Conservation (phyloP, 2,797 vertebrate genomes). For the Leucoraja ocellata region DNA sequence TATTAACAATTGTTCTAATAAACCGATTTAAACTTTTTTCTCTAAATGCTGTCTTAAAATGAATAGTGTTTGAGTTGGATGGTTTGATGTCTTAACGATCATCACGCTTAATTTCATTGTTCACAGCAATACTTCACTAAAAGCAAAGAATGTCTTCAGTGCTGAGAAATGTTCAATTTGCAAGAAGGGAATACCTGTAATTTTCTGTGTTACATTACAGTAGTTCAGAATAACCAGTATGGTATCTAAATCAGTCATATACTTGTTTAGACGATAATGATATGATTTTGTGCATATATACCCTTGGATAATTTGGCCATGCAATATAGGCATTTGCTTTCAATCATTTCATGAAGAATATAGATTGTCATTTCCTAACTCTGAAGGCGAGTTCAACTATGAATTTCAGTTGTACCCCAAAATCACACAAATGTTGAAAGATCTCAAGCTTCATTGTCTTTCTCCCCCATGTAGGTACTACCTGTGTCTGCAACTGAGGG, state of each 20-base stretch:
- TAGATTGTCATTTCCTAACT: not conserved
- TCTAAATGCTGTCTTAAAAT: not conserved
- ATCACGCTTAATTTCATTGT: not conserved
- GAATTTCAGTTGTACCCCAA: not conserved
- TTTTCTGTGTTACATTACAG: not conserved
- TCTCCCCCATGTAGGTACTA: slow-evolving; percentile 70
- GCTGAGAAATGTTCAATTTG: not conserved
- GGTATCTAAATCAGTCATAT: not conserved
- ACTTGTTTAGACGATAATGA: not conserved
- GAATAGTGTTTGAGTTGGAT: too few species aligned
- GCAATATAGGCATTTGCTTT: not conserved
- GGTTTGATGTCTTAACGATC: not conserved
- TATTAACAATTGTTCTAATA: not conserved
- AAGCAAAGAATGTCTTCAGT: not conserved
- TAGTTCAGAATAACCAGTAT: not conserved
- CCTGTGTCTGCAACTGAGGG: slow-evolving; percentile 86
- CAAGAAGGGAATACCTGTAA: not conserved
- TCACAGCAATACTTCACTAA: not conserved
- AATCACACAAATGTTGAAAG: not conserved
- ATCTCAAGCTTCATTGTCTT: not conserved
- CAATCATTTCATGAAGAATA: not conserved
- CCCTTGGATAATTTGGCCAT: not conserved
- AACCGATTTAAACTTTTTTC: not conserved
- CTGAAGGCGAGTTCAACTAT: not conserved
- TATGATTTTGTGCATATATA: not conserved